A percentile compares a stretch with the other conserved stretches of the same genome.
Evolutionary conservation across 2,797 vertebrate genomes (phyloP).

Genomic region (Rhyacichthys aspro): DNA sequence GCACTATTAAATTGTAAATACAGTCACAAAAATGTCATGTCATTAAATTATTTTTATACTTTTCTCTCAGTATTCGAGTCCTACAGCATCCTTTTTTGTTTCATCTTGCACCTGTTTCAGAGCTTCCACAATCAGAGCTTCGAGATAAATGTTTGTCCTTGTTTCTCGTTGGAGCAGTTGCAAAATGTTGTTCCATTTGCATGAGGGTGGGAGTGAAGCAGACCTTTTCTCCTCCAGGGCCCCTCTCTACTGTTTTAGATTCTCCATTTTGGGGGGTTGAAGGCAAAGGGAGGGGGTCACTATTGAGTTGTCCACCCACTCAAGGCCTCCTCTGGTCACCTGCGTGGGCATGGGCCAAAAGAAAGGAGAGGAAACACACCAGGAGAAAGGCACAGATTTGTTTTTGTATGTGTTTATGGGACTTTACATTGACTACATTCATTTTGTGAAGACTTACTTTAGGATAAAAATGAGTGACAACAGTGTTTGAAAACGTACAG

Average conservation of each 20-base stretch:
- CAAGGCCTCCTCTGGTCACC: slow-evolving; percentile 69
- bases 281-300: slow-evolving; percentile 44
- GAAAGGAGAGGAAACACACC: slow-evolving; percentile 43
- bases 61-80: background rate
- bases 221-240: slow-evolving; percentile 34
- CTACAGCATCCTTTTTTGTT: background rate
- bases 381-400: slow-evolving; percentile 16
- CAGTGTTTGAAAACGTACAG: background rate
- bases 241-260: slow-evolving; percentile 36
- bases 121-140: slow-evolving; percentile 17
- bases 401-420: background rate
- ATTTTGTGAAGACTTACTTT: background rate
- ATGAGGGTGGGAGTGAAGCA: slow-evolving; percentile 27
- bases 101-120: slow-evolving; percentile 7
- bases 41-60: background rate
- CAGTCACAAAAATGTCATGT: background rate
- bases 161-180: slow-evolving; percentile 6
- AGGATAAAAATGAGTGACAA: background rate
- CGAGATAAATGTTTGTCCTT: slow-evolving; percentile 1
- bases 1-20: background rate
- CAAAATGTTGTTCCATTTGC: slow-evolving; percentile 24
- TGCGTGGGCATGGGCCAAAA: slow-evolving; percentile 71
- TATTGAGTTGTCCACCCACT: slow-evolving; percentile 83
- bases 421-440: background rate
- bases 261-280: slow-evolving; percentile 30